Base-by-base conservation (phyloP, 2,888 invertebrate genomes). In the Charanyca ferruginea region DNA sequence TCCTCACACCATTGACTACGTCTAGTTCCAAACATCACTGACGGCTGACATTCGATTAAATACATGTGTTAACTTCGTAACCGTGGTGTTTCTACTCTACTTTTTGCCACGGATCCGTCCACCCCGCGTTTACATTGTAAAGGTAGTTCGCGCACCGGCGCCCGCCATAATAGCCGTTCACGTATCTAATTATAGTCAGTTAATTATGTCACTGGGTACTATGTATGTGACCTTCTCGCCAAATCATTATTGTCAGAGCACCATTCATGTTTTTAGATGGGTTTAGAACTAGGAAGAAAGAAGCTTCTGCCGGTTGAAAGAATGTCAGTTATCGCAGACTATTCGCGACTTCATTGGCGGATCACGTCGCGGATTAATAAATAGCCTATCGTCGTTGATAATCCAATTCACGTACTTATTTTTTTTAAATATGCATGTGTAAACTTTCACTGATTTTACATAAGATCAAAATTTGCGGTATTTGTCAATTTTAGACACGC, bases 131-230 rank as follows among this genome's bases (percentile, higher is more conserved):
- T 59, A 48, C 51, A 20, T n/a, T n/a, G 45, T 28, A 47, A 62
- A 68, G 35, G 42, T 28, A 51, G 47, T 79, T 64, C 45, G 20
- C 66, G 82, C 76, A 57, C 47, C 65, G 60, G 57, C 79, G 68
- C 16, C 32, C 66, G 47, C 53, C 22, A 20, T 81, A 65, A 79
- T 66, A 67, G 51, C 51, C 18, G 41, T 44, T 20, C 51, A 28
- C 47, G 42, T 62, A 16, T 16, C 16, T 38, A 62, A 67, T 67
- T 52, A 52, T 65, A 44, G 22, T 47, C 35, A 51, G 67, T 67
- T 73, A 70, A 75, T 72, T 66, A 71, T 65, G 61, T 68, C 67
- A 77, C 49, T 55, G 16, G 16, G 38, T 16, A 45, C 9, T 45
- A 53, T 51, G 48, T 2, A 32, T 32, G 9, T 32, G 32, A 28